These are phyloP conservation scores for Cyprinodon tularosa DNA, from an alignment of 2,113 vertebrate species.

Conservation along the genomic window DNA sequence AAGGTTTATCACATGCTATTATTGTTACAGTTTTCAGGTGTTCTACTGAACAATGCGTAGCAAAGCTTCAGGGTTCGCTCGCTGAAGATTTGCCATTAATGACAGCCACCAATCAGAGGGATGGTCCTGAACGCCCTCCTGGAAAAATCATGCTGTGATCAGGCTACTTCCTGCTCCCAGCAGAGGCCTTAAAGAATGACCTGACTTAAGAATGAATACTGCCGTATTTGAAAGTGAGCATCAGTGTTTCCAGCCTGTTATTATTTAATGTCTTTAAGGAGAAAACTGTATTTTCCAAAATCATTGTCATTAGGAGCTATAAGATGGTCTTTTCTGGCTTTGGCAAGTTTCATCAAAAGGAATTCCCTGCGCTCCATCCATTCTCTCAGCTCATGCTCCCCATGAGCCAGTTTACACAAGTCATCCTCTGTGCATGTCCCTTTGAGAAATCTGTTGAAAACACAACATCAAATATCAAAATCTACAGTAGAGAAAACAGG, in stretches of 20 bases:
- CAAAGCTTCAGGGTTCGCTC: slow-evolving; percentile 46
- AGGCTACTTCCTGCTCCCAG: slow-evolving; percentile 27
- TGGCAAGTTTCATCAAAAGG: slow-evolving; percentile 95
- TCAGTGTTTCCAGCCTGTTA: slow-evolving; percentile 51
- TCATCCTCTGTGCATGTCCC: slow-evolving; percentile 88
- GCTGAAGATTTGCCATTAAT: slow-evolving; percentile 51
- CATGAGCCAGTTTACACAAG: slow-evolving; percentile 92
- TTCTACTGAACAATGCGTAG: slow-evolving; percentile 51
- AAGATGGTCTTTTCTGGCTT: slow-evolving; percentile 96
- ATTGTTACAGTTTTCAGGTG: slow-evolving; percentile 27
- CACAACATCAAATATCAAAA: slow-evolving; percentile 9
- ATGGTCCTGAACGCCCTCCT: slow-evolving; percentile 41
- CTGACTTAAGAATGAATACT: slow-evolving; percentile 59
- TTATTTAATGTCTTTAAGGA: slow-evolving; percentile 99
- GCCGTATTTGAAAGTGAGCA: slow-evolving; percentile 42
- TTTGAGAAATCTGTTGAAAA: slow-evolving; percentile 83
- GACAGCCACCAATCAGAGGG: slow-evolving; percentile 54
- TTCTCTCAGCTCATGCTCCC: slow-evolving; percentile 90
- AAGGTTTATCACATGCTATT: slow-evolving; percentile 48
- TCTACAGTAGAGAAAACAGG: background rate
- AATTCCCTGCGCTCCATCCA: slow-evolving; percentile 94
- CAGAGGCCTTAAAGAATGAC: slow-evolving; percentile 37
- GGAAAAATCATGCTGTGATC: slow-evolving; percentile 58
- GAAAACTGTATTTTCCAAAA: slow-evolving; percentile 99
- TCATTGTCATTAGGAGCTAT: slow-evolving; percentile 98